Evolutionary conservation across 2,797 vertebrate species (phyloP).

Genomic region (Podargus strigoides): DNA sequence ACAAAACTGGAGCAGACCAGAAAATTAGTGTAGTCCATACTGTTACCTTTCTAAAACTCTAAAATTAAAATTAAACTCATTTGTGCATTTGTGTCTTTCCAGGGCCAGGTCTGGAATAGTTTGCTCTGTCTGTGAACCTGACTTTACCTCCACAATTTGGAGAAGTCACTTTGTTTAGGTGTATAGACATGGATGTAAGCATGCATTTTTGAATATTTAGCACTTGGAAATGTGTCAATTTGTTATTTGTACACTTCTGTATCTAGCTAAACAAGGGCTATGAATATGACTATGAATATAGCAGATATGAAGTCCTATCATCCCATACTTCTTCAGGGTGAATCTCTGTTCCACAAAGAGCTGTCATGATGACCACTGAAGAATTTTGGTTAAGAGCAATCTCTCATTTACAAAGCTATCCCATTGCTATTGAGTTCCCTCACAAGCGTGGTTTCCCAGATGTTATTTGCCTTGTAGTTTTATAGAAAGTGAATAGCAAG

Average conservation of each 20-base stretch:
- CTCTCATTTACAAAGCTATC: background rate
- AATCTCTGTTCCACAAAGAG: background rate
- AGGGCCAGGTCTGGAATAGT: background rate
- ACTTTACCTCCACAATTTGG: background rate
- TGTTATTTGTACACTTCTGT: background rate
- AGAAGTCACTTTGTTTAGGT: background rate
- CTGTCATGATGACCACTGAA: background rate
- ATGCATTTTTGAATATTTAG: background rate
- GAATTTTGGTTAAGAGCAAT: background rate
- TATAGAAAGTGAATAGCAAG: background rate
- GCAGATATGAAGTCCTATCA: background rate
- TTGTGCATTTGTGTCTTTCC: background rate
- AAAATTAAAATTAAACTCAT: background rate
- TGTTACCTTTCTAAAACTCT: background rate
- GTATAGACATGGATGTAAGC: background rate
- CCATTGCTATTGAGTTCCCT: background rate
- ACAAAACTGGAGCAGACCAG: background rate
- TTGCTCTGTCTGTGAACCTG: background rate
- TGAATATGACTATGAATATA: background rate
- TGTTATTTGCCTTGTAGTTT: background rate
- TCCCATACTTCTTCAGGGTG: background rate
- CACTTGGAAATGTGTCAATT: background rate
- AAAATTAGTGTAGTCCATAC: background rate
- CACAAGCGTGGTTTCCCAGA: background rate
- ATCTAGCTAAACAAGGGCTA: background rate